A percentile compares a stretch with the other conserved stretches of the same genome.
Evolutionary conservation across 2,113 vertebrate genomes (phyloP).

Genomic region (Pygoscelis antarcticus): DNA sequence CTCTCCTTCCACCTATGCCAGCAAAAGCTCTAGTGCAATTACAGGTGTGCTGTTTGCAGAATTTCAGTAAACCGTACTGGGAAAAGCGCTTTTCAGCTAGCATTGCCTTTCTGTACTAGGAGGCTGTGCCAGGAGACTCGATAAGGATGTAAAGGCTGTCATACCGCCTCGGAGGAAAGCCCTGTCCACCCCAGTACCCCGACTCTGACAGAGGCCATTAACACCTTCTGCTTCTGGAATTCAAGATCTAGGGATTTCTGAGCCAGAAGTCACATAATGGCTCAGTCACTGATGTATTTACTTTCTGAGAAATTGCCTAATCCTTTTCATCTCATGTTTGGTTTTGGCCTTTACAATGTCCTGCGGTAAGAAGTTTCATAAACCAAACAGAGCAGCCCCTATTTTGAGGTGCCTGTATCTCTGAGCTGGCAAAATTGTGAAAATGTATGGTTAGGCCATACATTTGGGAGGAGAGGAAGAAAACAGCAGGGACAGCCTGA

Average conservation of each 20-base stretch:
- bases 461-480: background rate
- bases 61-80: background rate
- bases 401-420: fast-evolving
- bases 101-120: background rate
- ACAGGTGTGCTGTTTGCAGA: background rate
- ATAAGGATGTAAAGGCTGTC: background rate
- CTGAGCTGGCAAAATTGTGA: background rate
- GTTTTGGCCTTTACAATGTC: background rate
- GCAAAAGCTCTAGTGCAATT: background rate
- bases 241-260: background rate
- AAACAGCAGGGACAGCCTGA: fast-evolving
- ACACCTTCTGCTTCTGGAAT: background rate
- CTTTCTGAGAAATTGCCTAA: background rate
- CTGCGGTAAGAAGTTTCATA: background rate
- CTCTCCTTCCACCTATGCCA: background rate
- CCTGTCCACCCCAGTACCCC: background rate
- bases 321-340: background rate
- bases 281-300: background rate
- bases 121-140: background rate
- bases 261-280: background rate
- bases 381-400: background rate
- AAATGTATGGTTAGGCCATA: background rate
- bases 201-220: background rate
- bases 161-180: background rate
- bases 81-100: background rate